A percentile compares a stretch with the other conserved stretches of the same genome.
phyloP scores from a whole-genome alignment of 30 jellyfish, hydroid and myxozoan genomes.

The Mastigias papua region DNA sequence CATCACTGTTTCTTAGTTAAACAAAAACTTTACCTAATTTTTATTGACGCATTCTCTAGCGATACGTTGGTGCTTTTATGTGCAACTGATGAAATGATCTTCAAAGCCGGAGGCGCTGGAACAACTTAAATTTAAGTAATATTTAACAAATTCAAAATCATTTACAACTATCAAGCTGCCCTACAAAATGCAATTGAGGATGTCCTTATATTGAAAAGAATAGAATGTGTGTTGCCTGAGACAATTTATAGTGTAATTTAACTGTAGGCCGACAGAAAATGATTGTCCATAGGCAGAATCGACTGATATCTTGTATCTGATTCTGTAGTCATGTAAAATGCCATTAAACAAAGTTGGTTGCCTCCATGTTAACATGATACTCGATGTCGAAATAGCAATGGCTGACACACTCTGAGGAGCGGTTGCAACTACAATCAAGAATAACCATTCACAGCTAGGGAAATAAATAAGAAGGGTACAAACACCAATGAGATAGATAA shows the following conservation, averaged over 20 bases:
- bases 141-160: neutral
- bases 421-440: neutral
- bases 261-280: neutral
- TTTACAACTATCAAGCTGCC: neutral
- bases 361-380: neutral
- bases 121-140: neutral
- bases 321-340: neutral
- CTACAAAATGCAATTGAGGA: neutral
- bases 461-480: too few species aligned
- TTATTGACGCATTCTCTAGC: neutral
- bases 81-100: neutral
- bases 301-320: neutral
- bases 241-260: neutral
- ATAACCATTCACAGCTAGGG: too few species aligned
- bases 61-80: neutral
- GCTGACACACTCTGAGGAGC: neutral
- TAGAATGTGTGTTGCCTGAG: neutral
- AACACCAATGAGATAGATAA: too few species aligned
- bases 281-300: neutral
- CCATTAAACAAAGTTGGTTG: neutral
- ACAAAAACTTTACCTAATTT: neutral
- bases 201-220: conserved; percentile 9
- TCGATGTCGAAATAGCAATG: neutral
- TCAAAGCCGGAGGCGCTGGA: neutral
- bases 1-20: too few species aligned